These are phyloP conservation scores for Athene cunicularia DNA, from an alignment of 2,113 vertebrate species.

Conservation along the genomic window DNA sequence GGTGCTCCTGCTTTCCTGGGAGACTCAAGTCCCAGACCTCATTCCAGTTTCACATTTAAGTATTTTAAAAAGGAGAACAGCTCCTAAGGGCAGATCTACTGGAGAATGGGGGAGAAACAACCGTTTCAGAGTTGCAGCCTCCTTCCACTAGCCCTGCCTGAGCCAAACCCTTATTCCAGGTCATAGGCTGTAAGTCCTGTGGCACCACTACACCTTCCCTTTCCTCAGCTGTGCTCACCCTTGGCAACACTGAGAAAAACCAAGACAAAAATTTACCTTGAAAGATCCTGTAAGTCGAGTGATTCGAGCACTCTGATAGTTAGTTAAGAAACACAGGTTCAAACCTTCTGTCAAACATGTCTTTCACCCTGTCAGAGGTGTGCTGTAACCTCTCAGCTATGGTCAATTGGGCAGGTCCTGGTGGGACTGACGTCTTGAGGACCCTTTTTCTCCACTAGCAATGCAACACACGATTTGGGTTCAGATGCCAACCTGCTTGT, in stretches of 20 bases:
- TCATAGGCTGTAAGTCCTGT: neutral
- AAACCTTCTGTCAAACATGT: neutral
- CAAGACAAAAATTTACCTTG: neutral
- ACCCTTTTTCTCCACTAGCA: neutral
- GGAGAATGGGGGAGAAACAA: neutral
- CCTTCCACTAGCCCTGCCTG: neutral
- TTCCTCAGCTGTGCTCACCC: neutral
- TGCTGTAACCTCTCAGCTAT: neutral
- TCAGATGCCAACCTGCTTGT: neutral
- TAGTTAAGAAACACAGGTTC: neutral
- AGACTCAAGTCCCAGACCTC: neutral
- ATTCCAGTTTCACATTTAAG: neutral
- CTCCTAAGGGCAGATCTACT: neutral
- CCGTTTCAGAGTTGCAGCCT: neutral
- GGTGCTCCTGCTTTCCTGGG: neutral
- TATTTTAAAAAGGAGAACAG: neutral
- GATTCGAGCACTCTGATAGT: neutral
- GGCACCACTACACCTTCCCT: neutral
- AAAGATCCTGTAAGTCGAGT: neutral
- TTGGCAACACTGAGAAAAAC: neutral
- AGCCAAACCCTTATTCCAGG: neutral
- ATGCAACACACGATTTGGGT: fast-evolving
- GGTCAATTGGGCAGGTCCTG: neutral
- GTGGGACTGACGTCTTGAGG: neutral
- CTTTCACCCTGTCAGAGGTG: fast-evolving